Conservation (phyloP, 2,797 vertebrate species). For the Halcyon badia region DNA sequence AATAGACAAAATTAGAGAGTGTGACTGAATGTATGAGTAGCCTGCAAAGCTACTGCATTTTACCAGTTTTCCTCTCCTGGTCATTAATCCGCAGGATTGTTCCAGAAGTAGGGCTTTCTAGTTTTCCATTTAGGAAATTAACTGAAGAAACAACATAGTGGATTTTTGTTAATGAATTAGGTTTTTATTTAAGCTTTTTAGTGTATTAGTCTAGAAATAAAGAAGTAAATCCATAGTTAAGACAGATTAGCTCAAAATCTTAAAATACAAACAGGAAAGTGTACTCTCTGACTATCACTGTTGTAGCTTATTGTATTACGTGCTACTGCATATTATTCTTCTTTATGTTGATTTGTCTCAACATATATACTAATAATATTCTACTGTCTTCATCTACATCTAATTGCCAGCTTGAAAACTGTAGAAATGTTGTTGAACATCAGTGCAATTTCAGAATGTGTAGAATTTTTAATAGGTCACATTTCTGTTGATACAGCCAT, state of each 20-base stretch:
- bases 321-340: background rate
- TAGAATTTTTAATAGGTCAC: background rate
- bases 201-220: background rate
- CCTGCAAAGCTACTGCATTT: background rate
- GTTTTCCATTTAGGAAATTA: slow-evolving; percentile 15
- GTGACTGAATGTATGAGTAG: background rate
- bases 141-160: background rate
- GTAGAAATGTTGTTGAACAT: background rate
- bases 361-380: background rate
- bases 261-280: background rate
- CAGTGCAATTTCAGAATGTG: background rate
- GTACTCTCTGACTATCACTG: background rate
- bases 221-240: slow-evolving; percentile 26
- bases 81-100: background rate
- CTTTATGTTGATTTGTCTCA: background rate
- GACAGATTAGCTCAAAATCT: background rate
- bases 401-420: background rate
- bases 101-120: background rate
- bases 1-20: background rate
- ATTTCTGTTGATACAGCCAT: background rate
- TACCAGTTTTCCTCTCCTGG: background rate
- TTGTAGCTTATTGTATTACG: background rate
- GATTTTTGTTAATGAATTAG: slow-evolving; percentile 2
- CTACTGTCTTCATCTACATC: background rate
- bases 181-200: background rate